Percentiles rank a stretch among this genome's conserved stretches.
phyloP scores from a whole-genome alignment of 2,113 vertebrate species.

The Leiothrix lutea region DNA sequence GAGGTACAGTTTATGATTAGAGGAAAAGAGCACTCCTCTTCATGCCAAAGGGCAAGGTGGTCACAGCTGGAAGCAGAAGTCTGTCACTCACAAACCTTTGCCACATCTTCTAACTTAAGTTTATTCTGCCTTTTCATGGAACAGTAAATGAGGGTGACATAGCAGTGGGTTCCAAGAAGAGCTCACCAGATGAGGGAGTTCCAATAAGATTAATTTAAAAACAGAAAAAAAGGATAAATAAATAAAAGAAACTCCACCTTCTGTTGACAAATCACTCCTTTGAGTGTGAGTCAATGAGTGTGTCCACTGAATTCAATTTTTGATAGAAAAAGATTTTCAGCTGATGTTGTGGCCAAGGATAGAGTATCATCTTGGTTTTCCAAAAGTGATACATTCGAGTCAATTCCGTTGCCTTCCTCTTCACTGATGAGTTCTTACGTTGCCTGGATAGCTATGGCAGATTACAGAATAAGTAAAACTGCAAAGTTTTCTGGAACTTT shows the following conservation, averaged over 20 bases:
- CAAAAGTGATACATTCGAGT: background rate
- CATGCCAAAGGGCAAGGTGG: background rate
- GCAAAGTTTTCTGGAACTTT: background rate
- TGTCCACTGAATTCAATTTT: background rate
- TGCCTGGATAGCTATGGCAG: background rate
- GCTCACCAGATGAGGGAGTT: background rate
- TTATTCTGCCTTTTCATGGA: background rate
- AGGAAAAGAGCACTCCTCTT: background rate
- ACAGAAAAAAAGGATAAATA: background rate
- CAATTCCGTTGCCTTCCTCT: background rate
- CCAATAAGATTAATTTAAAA: background rate
- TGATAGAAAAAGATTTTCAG: background rate
- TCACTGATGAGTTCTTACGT: background rate
- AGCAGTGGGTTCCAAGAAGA: background rate
- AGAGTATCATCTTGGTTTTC: background rate
- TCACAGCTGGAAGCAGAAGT: background rate
- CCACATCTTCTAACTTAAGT: background rate
- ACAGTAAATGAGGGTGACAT: background rate
- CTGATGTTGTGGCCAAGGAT: background rate
- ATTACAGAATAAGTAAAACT: background rate
- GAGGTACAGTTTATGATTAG: background rate
- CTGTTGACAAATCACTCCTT: background rate
- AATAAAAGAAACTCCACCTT: background rate
- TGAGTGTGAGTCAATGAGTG: background rate
- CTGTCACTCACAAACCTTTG: background rate